Base-by-base conservation (phyloP, 2,113 vertebrate species). In the Rhea americana region DNA sequence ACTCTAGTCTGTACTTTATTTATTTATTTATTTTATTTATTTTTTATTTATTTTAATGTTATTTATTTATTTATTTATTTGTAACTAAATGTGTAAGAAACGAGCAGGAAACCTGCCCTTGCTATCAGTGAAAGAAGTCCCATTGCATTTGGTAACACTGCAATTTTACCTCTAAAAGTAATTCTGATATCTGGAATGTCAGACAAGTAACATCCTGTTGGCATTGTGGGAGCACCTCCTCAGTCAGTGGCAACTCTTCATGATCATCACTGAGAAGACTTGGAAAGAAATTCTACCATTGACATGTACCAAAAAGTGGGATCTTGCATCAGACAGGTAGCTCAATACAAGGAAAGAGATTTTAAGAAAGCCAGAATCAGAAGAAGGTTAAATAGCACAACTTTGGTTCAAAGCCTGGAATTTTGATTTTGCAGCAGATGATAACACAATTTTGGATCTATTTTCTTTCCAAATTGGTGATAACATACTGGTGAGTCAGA, bases 371-470 rank as follows among this genome's bases (percentile, higher is more conserved):
- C 14, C 6, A 66, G 71, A 45, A 79, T 25, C 0, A 0, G 28
- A 20, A 75, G 9, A 39, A 58, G 16, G 55, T 10, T 30, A 58
- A 32, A 15, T 58, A 58, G 55, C 30, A 56, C 15, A 55, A 63
- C 14, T 43, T 80, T 48, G 5, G 2, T 37, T 88, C 59, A 73
- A 90, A 78, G 2, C 16, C 32, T 50, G 24, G 4, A 67, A 51
- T 79, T 90, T 48, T 13, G 5, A 26, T 84, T 81, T 48, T 61
- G 35, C 32, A 86, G 18, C 12, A 58, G 18, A 11, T 62, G 18
- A 11, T 62, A 21, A 48, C 5, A 48, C 6, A 0, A 0, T 2
- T 14, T 85, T 41, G 37, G 12, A 43, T 70, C 5, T 11, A 0
- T 58, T 76, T 89, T 67, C 3, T 13, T 79, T 75, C 45, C 72